Percentiles rank a stretch among this genome's conserved stretches.
Conservation (phyloP, 2,113 vertebrate species). For the Cervus canadensis region DNA sequence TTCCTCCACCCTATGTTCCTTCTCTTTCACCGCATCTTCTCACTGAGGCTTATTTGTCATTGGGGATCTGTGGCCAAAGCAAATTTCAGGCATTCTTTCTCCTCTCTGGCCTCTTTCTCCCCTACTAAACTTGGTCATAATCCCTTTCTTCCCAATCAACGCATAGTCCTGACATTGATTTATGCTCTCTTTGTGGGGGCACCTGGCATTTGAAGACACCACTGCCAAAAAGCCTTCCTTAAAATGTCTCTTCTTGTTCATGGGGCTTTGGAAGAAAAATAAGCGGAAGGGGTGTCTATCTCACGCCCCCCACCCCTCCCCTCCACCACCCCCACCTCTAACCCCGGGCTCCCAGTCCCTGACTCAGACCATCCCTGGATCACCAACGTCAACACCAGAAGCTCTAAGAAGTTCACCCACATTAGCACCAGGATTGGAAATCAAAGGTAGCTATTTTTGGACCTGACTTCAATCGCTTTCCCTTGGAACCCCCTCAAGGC, state of each 20-base stretch:
- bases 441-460: constrained; percentile 77
- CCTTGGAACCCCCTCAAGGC: constrained; percentile 78
- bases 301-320: not conserved
- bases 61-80: not conserved
- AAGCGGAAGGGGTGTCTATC: not conserved
- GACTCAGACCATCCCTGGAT: not conserved
- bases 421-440: constrained; percentile 69
- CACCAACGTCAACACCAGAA: constrained; percentile 42
- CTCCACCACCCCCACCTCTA: not conserved
- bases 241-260: not conserved
- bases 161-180: not conserved
- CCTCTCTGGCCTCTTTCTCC: not conserved
- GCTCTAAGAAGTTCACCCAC: constrained; percentile 41
- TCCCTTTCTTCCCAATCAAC: not conserved
- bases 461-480: constrained; percentile 80
- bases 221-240: not conserved
- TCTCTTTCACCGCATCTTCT: not conserved
- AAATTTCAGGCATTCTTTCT: not conserved
- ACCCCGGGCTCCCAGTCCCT: not conserved
- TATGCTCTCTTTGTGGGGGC: not conserved
- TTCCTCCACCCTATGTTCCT: rapidly evolving
- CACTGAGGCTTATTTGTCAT: not conserved
- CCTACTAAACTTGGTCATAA: not conserved
- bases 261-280: not conserved
- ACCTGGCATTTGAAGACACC: not conserved